Evolutionary conservation across 2,113 vertebrate species (phyloP).

Genomic region (Calypte anna): DNA sequence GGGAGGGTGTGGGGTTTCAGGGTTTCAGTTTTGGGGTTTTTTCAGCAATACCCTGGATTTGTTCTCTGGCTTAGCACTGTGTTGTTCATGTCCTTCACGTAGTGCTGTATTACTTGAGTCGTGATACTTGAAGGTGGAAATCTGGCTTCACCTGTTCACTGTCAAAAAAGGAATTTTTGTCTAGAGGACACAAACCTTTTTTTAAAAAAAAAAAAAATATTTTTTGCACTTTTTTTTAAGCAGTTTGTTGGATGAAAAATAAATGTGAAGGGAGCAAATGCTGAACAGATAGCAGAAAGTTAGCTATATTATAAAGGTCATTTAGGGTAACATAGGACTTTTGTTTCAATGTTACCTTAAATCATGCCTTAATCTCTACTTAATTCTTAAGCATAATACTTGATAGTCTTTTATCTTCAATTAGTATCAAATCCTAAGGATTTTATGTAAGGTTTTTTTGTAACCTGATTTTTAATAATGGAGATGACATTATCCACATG

Average conservation of each 20-base stretch:
- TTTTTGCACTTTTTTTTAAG: not conserved
- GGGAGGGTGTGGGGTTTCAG: not conserved
- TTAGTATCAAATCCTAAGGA: conserved; percentile 85
- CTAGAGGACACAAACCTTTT: not conserved
- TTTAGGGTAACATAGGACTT: not conserved
- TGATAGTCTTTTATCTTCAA: conserved; percentile 54
- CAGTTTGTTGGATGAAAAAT: not conserved
- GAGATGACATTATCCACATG: conserved; percentile 53
- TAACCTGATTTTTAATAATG: conserved; percentile 68
- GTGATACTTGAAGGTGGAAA: not conserved
- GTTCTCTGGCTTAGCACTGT: not conserved
- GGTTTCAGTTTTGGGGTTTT: not conserved
- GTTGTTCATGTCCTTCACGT: not conserved
- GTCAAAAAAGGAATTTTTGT: not conserved
- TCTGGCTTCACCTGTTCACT: not conserved
- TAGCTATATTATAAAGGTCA: not conserved
- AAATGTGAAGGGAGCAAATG: not conserved
- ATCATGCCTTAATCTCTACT: not conserved
- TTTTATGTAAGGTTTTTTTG: conserved; percentile 83
- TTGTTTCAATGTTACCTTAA: conserved; percentile 39
- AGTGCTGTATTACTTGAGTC: not conserved
- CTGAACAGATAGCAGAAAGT: not conserved
- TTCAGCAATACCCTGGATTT: not conserved
- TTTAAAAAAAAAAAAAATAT: not conserved
- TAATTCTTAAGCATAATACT: conserved; percentile 21